Percentiles rank a stretch among this genome's conserved stretches.
phyloP scores from a whole-genome alignment of 1,140 invertebrate genomes.

The Micrasema longulum region DNA sequence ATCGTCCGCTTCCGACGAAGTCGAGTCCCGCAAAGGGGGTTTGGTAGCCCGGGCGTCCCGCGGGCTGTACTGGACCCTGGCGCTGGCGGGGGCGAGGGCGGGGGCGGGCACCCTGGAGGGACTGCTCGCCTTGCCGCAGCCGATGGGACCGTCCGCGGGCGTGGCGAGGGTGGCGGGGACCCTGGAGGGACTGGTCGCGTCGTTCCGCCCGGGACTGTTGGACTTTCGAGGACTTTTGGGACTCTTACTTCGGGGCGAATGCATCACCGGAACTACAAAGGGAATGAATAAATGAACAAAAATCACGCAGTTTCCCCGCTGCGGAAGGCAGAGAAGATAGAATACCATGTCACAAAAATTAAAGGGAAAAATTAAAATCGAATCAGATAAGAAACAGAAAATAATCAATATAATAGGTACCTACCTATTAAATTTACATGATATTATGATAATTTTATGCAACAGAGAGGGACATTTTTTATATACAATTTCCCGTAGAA shows the following conservation, averaged over 20 bases:
- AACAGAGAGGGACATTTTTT: too few species aligned
- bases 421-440: too few species aligned
- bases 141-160: neutral
- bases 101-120: neutral
- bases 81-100: neutral
- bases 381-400: too few species aligned
- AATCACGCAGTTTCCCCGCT: too few species aligned
- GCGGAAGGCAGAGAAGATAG: too few species aligned
- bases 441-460: too few species aligned
- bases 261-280: slow-evolving; percentile 14
- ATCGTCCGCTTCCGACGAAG: slow-evolving; percentile 24
- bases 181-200: neutral
- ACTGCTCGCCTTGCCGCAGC: neutral
- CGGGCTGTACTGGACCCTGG: neutral
- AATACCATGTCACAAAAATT: too few species aligned
- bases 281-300: too few species aligned
- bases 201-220: slow-evolving; percentile 1
- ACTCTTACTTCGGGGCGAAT: slow-evolving; percentile 1
- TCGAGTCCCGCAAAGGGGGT: slow-evolving; percentile 4
- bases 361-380: too few species aligned
- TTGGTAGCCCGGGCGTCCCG: neutral
- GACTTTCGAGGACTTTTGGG: slow-evolving; percentile 21
- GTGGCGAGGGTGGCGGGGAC: neutral
- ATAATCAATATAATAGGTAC: too few species aligned
- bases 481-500: too few species aligned